Evolutionary conservation across 2,888 invertebrate species (phyloP), one percentile per base, ranked within the genome.

Genomic region (Heliconius sara): DNA sequence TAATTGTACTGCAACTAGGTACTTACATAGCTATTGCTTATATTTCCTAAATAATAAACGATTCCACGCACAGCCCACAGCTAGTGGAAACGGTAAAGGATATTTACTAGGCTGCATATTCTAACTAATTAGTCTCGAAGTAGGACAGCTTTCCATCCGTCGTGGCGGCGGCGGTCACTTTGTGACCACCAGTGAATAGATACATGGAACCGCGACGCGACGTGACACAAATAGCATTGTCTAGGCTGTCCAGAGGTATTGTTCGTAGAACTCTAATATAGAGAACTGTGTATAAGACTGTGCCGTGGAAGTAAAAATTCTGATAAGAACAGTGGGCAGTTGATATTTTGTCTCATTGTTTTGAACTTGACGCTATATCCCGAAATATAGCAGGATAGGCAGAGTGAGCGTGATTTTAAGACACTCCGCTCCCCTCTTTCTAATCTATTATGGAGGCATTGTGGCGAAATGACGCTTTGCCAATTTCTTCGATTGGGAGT

Each of bases 111-210:
- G 27, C 27, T 30, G 22, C 71, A 71, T 52, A 30, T 22, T 52
- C n/a, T 60, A 5, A 34, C 34, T 73, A 34, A 60, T 60, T 34
- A 22, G 57, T 7, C 12, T 5, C 34, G 30, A 73, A 73, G 60
- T 73, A 34, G 73, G 27, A 13, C 60, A n/a, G 73, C 73, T 73
- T 60, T 73, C 73, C 34, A 57, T 60, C 57, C 1, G 57, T 60
- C 57, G 66, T 0, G 22, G 39, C 10, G 34, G 70, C 43, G 16
- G 70, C 43, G 70, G 72, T 16, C 72, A 30, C 72, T 72, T 52
- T 52, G 43, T 68, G 43, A 13, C 19, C 2, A 39, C n/a, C 6
- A 65, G 27, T 16, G n/a, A 16, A 13, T 25, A 25, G 22, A 39
- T 5, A 63, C 68, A 7, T 7, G 5, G n/a, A 39, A 39, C n/a